Conservation (phyloP, 2,888 invertebrate species). For the Amorpha juglandis region DNA sequence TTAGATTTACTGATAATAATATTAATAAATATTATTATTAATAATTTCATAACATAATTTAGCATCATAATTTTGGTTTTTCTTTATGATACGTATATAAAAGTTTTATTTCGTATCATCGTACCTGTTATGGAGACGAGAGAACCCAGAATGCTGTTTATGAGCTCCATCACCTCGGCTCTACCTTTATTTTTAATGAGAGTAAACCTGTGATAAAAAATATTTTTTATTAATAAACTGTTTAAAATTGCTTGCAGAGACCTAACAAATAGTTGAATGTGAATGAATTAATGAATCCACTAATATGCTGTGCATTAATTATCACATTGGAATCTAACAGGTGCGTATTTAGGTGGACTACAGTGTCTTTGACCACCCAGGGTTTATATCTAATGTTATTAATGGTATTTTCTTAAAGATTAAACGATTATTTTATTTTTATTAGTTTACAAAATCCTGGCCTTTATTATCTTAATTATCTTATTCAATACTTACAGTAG, state of each 20-base stretch:
- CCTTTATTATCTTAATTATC: background rate
- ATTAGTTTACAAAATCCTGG: background rate
- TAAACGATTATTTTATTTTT: background rate
- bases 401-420: background rate
- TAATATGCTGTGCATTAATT: background rate
- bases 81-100: background rate
- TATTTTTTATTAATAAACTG: background rate
- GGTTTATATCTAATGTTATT: background rate
- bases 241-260: too few species aligned
- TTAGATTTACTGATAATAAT: too few species aligned
- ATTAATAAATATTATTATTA: too few species aligned
- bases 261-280: too few species aligned
- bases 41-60: too few species aligned
- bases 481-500: constrained; percentile 69
- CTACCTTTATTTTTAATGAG: constrained; percentile 87
- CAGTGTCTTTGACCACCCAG: background rate
- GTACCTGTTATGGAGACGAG: constrained; percentile 93
- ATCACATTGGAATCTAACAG: too few species aligned
- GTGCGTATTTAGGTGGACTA: background rate
- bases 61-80: too few species aligned
- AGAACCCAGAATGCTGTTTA: constrained; percentile 94
- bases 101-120: background rate
- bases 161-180: constrained; percentile 92
- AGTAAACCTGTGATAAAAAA: constrained; percentile 78
- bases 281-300: too few species aligned